phyloP scores from a whole-genome alignment of 2,797 vertebrate species.

The Delichon dasypus region DNA sequence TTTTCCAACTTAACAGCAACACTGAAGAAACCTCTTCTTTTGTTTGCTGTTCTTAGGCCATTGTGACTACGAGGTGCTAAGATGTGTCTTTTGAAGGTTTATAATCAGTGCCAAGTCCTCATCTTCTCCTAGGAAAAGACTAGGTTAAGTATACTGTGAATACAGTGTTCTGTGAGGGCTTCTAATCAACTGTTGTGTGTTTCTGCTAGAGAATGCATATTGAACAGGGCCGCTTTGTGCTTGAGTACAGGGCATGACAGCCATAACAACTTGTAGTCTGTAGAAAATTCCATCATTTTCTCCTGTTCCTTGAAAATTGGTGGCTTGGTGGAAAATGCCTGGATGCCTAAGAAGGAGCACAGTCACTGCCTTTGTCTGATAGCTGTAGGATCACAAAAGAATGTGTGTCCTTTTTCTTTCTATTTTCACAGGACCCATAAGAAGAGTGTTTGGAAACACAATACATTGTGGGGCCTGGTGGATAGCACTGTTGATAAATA shows the following conservation, averaged over 20 bases:
- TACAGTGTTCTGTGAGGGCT: not conserved
- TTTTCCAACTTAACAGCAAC: not conserved
- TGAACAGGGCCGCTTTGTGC: not conserved
- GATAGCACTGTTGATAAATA: not conserved
- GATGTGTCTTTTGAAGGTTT: not conserved
- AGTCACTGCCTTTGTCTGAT: not conserved
- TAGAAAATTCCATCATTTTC: not conserved
- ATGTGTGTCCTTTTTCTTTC: not conserved
- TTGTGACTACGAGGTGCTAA: not conserved
- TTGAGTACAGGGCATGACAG: not conserved
- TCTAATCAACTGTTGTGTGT: not conserved
- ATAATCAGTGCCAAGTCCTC: not conserved
- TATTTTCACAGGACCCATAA: not conserved
- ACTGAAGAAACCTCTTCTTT: not conserved
- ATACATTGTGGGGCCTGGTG: accelerated
- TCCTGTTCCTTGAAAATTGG: not conserved
- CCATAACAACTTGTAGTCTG: not conserved
- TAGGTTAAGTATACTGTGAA: not conserved
- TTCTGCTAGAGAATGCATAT: not conserved
- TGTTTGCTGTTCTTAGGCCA: not conserved
- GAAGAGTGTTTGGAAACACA: not conserved
- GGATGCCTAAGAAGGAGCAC: not conserved
- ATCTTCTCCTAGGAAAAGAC: not conserved
- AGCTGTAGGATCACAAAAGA: not conserved
- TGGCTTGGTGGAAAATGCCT: not conserved